Base-by-base conservation (phyloP, 2,888 invertebrate species). In the Cephus rjabovi region DNA sequence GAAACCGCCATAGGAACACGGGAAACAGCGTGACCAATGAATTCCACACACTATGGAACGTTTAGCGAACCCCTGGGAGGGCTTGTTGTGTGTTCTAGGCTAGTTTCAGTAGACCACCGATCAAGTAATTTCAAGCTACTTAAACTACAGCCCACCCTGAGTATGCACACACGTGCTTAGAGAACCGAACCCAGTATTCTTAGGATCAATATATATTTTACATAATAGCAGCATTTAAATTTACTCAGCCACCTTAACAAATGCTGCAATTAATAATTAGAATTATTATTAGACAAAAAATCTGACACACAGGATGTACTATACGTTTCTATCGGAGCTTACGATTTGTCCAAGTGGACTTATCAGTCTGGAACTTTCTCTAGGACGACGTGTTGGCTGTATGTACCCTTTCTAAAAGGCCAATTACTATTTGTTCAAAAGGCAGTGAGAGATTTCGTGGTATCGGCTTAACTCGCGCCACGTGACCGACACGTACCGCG, bases 121-220 rank as follows among this genome's bases (percentile, higher is more conserved):
- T 86, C 80, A 77, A 86, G 83, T 87, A 89, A 91, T 91, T 91
- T 90, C 90, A 90, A 88, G 91, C 86, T 90, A 91, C 83, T 91
- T 88, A 88, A 82, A 75, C 78, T 30, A 71, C 15, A 9, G 56
- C 23, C 56, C 56, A 56, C 56, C 56, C 56, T 56, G 56, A 56
- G 56, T 56, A 23, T 23, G 56, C 56, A 23, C 56, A 56, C 56
- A 56, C 56, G 56, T 56, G 56, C 23, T 56, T 9, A 6, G 15
- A 56, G 23, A 56, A 56, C 15, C 40, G 4, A 6, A 40, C 9
- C 56, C 56, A 56, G 23, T 23, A 56, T 56, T 56, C 23, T 23
- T 9, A 56, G 23, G 9, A 15, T 56, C 23, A 23, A 6, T 9
- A 56, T 23, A 56, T 56, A 23, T 56, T 56, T 23, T 56, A 15